A percentile compares a stretch with the other conserved stretches of the same genome.
These are phyloP conservation scores for Formica selysi DNA, from an alignment of 1,140 invertebrate genomes.

Conservation along the genomic window DNA sequence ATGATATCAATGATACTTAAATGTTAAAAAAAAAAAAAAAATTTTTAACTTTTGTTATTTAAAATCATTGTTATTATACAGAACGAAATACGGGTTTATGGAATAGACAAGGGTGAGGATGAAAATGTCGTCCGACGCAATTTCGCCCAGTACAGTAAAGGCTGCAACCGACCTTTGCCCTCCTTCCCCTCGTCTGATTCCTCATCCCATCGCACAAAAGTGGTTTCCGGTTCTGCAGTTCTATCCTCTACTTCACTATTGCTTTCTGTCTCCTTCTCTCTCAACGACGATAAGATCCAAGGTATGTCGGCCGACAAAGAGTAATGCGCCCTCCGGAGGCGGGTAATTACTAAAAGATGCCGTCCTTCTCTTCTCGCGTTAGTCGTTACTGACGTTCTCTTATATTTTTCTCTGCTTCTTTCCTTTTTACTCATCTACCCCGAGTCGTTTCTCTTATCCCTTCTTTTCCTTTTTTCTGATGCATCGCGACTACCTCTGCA, in stretches of 20 bases:
- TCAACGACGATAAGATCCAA: slow-evolving; percentile 62
- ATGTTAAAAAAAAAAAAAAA: neutral
- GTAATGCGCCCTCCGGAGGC: slow-evolving; percentile 70
- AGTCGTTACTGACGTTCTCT: slow-evolving; percentile 52
- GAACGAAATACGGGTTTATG: neutral
- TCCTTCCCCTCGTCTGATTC: neutral
- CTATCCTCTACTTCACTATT: slow-evolving; percentile 35
- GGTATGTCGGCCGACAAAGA: slow-evolving; percentile 70
- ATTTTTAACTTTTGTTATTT: neutral
- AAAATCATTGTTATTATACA: slow-evolving; percentile 6
- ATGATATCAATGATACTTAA: neutral
- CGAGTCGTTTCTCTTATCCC: neutral
- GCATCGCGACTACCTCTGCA: slow-evolving; percentile 1
- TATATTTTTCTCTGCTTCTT: slow-evolving; percentile 30
- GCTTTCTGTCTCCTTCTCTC: slow-evolving; percentile 18
- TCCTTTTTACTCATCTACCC: neutral
- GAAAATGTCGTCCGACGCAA: slow-evolving; percentile 58
- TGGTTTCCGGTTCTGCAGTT: slow-evolving; percentile 39
- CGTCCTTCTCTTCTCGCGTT: slow-evolving; percentile 55
- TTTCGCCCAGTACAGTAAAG: slow-evolving; percentile 27
- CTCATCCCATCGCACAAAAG: slow-evolving; percentile 37
- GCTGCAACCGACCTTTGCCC: slow-evolving; percentile 22
- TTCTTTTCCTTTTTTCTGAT: slow-evolving; percentile 3
- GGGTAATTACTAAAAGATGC: slow-evolving; percentile 74
- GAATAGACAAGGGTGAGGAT: slow-evolving; percentile 13